A percentile compares a stretch with the other conserved stretches of the same genome.
phyloP scores from a whole-genome alignment of 2,113 vertebrate genomes.

The Lates calcarifer region DNA sequence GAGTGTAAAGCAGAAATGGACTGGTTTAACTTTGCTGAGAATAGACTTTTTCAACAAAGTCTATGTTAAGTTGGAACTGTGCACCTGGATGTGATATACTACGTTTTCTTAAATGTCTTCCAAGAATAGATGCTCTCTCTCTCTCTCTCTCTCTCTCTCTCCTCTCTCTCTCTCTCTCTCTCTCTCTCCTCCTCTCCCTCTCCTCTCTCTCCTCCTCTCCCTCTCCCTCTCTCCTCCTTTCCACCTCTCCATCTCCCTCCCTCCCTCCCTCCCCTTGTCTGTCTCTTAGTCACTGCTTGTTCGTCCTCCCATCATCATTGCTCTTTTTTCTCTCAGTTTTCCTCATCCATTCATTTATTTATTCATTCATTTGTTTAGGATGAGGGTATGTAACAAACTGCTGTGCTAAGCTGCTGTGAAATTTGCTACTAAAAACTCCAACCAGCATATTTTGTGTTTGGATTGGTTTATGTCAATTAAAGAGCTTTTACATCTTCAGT shows the following conservation, averaged over 20 bases:
- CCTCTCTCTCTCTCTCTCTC: background rate
- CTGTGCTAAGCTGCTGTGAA: background rate
- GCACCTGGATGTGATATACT: slow-evolving; percentile 49
- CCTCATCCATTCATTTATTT: slow-evolving; percentile 9
- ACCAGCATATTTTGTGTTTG: background rate
- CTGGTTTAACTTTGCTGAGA: slow-evolving; percentile 57
- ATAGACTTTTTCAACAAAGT: slow-evolving; percentile 48
- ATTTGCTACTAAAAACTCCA: background rate
- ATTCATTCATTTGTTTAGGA: background rate
- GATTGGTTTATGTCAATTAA: background rate
- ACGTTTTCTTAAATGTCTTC: slow-evolving; percentile 37
- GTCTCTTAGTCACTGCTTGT: slow-evolving; percentile 18
- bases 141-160: background rate
- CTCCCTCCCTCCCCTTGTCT: background rate
- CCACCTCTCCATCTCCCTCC: no score
- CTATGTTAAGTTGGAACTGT: slow-evolving; percentile 45
- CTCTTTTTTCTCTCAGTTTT: background rate
- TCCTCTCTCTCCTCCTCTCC: background rate
- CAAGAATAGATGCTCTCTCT: slow-evolving; percentile 19
- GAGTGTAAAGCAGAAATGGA: slow-evolving; percentile 30
- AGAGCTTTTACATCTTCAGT: background rate
- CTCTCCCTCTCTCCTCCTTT: background rate
- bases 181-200: no score
- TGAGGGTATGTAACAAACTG: background rate
- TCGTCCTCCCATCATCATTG: slow-evolving; percentile 24